Conservation (phyloP, 2,113 vertebrate genomes). For the Pseudorhombus dupliciocellatus region DNA sequence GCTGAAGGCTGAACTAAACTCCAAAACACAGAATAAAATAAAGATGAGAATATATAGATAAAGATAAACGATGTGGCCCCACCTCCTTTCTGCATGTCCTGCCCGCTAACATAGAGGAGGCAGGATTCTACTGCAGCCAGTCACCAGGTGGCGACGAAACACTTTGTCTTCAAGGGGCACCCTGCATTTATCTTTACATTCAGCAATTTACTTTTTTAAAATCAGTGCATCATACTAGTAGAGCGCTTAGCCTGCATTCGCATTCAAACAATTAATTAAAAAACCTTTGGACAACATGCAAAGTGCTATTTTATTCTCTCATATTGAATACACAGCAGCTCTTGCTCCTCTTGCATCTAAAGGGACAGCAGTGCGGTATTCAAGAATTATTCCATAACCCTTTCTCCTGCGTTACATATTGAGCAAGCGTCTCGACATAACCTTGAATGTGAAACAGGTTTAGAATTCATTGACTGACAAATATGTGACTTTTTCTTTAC, state of each 20-base stretch:
- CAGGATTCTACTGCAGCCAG: too few species aligned
- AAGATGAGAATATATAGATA: too few species aligned
- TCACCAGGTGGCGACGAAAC: too few species aligned
- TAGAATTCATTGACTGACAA: neutral
- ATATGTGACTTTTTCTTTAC: slow-evolving; percentile 33
- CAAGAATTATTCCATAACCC: slow-evolving; percentile 25
- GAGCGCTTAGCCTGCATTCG: neutral
- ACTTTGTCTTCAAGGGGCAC: too few species aligned
- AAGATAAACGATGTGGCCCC: too few species aligned
- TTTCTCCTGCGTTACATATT: slow-evolving; percentile 2
- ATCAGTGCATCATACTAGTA: neutral
- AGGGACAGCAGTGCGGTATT: slow-evolving; percentile 41
- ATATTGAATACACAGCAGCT: slow-evolving; percentile 24
- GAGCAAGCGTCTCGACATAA: neutral
- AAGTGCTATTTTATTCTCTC: slow-evolving; percentile 33
- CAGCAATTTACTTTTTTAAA: slow-evolving; percentile 22
- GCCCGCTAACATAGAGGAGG: too few species aligned
- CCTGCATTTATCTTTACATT: neutral
- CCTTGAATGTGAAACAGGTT: slow-evolving; percentile 9
- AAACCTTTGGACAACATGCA: neutral
- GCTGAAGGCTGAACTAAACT: neutral
- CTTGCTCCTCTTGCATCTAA: slow-evolving; percentile 26
- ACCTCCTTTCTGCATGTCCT: too few species aligned
- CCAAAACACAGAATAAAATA: too few species aligned
- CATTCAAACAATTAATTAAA: slow-evolving; percentile 10